Evolutionary conservation across 2,113 vertebrate species (phyloP), one percentile per base, ranked within the genome.

Genomic region (Lamprotornis superbus): DNA sequence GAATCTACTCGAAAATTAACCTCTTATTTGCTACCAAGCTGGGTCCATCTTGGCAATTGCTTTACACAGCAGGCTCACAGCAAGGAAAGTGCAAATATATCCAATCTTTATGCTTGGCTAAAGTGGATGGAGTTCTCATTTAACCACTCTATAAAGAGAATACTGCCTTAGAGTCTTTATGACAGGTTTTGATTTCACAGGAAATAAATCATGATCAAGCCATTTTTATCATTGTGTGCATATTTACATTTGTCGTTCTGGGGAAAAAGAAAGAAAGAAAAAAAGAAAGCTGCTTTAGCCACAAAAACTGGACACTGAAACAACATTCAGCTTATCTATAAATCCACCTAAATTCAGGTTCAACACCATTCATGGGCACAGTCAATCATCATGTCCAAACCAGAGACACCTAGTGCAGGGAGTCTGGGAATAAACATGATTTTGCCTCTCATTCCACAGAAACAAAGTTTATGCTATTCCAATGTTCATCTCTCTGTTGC

Each of bases 1-100:
- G 69, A 80, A 85, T 28, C 21, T 30, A 64, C 55, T n/a, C 0
- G 10, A 80, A 93, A 90, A 94, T 95, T 95, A 97, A 96, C 92
- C 87, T 90, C 31, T 93, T 94, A 82, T 37, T 47, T 70, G 64
- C 68, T 85, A 77, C 84, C 71, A 94, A 23, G 47, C 63, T 83
- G 68, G 56, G 52, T 67, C 56, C 83, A 19, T 61, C 63, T 77
- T 67, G 11, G 67, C 53, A 95, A 71, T 37, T 69, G 67, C 30
- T 88, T 74, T 53, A 80, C 85, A 83, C 79, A 89, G 55, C 82
- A 83, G 79, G 84, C 35, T 95, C 39, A 70, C 35, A 93, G 55
- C 46, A 77, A 27, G 88, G 27, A 15, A 84, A 88, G 21, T 80
- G 33, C 44, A 90, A 85, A 91, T 69, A 42, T 7, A 73, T 49